Evolutionary conservation across 2,888 invertebrate genomes (phyloP), one percentile per base, ranked within the genome.

Genomic region (Boloria selene): DNA sequence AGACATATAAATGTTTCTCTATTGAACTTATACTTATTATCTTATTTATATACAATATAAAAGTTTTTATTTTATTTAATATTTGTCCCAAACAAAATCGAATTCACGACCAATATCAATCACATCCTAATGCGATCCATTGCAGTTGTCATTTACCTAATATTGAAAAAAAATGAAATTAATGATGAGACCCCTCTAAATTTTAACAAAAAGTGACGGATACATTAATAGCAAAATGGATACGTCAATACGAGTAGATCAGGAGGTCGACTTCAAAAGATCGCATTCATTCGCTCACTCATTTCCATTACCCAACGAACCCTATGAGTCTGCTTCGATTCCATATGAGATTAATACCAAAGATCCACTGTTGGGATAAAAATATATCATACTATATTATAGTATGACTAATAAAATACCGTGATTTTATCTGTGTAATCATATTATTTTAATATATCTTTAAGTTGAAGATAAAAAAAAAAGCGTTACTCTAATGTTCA

Each of bases 271-370:
- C 61, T 68, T 70, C 65, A 70, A 70, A 67, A 65, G 70, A 70
- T 52, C 65, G 54, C 67, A 67, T 70, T 65, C 68, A 59, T 49
- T 70, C 69, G 64, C 61, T 68, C 68, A 66, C 62, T 69, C 70
- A 66, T 69, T 68, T 70, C 72, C 69, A 72, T 69, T 75, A 70
- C 68, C 60, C 68, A 65, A 67, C 61, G 67, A 63, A 65, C 71
- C 67, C 65, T 70, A 67, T 64, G 65, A 67, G 61, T 68, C 65
- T 67, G 72, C 70, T 66, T 67, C 70, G 71, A 70, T 76, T 76
- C 79, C 74, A 76, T 79, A 78, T 74, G 76, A 79, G 78, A 82
- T 82, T 80, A 84, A 81, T 42, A 42, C 31, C n/a, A 4, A 14
- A 16, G 47, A 51, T 59, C 38, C 58, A 64, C 44, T 59, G 47